Percentiles rank a stretch among this genome's conserved stretches.
Conservation (phyloP, 1,140 invertebrate genomes). For the Magallana ariakensis region DNA sequence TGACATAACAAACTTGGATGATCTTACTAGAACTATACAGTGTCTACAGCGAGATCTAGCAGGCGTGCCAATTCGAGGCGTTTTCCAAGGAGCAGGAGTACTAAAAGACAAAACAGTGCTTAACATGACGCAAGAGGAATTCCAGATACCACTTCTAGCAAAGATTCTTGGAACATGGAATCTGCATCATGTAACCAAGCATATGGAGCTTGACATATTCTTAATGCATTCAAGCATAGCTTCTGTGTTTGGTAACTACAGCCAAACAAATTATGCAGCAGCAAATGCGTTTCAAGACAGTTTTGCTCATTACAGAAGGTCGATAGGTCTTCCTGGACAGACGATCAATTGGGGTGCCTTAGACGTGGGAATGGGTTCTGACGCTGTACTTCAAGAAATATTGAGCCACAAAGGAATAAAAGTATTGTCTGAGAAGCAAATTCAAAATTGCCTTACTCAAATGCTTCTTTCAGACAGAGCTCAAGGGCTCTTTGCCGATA, state of each 20-base stretch:
- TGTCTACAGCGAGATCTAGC: background rate
- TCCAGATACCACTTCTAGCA: background rate
- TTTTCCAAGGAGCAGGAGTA: constrained; percentile 35
- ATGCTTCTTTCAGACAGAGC: constrained; percentile 1
- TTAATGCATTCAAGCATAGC: constrained; percentile 68
- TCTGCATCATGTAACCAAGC: background rate
- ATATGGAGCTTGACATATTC: constrained; percentile 63
- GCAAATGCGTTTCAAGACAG: constrained; percentile 68
- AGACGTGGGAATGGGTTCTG: no score
- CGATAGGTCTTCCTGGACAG: constrained; percentile 54
- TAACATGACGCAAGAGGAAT: background rate
- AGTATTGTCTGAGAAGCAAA: background rate
- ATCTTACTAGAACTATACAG: background rate
- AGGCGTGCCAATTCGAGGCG: background rate
- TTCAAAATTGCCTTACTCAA: background rate
- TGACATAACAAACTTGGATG: background rate
- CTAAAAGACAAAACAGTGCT: background rate
- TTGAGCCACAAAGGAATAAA: constrained; percentile 1
- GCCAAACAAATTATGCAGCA: constrained; percentile 67
- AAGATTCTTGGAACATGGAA: constrained; percentile 35
- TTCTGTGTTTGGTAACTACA: constrained; percentile 63
- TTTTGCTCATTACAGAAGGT: constrained; percentile 62
- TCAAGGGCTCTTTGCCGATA: constrained; percentile 13
- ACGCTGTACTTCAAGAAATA: background rate
- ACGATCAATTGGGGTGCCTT: no score